phyloP scores from a whole-genome alignment of 53 echinoderm and acorn worm species.

The Actinopyga echinites region DNA sequence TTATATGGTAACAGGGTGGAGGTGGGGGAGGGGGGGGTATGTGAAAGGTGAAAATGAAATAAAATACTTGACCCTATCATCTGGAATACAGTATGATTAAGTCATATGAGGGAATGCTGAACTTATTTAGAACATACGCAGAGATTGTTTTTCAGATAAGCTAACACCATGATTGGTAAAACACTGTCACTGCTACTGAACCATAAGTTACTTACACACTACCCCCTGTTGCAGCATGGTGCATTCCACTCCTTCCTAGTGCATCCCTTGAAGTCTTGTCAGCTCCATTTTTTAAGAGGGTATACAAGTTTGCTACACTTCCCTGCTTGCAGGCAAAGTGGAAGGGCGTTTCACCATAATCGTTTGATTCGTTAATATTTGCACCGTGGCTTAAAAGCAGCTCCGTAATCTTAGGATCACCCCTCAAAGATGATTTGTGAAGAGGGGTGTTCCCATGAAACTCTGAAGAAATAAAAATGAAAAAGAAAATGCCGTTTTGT shows the following conservation, averaged over 20 bases:
- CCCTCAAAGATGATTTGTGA: conserved; percentile 85
- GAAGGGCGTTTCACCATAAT: conserved; percentile 88
- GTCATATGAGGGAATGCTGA: too few species aligned
- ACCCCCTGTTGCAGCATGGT: conserved; percentile 87
- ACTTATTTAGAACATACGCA: too few species aligned
- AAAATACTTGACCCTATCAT: too few species aligned
- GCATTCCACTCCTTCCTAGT: conserved; percentile 71
- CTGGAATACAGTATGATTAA: too few species aligned
- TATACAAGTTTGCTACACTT: conserved; percentile 66
- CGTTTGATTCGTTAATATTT: conserved; percentile 62
- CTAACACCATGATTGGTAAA: too few species aligned
- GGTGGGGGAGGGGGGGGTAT: too few species aligned
- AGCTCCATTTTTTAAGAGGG: conserved; percentile 67
- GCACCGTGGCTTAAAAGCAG: conserved; percentile 80
- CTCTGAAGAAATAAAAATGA: conserved; percentile 35
- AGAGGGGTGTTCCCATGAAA: conserved; percentile 88
- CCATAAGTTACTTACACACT: conserved; percentile 77
- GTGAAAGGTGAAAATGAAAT: too few species aligned
- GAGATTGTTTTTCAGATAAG: too few species aligned
- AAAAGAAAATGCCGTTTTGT: not conserved
- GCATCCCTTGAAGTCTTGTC: conserved; percentile 61
- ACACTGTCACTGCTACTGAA: too few species aligned
- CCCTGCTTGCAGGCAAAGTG: conserved; percentile 96
- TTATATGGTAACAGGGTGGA: too few species aligned
- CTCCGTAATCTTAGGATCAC: conserved; percentile 69